Percentiles rank a stretch among this genome's conserved stretches.
Conservation (phyloP, 2,113 vertebrate genomes). For the Ptilorrhoa leucosticta region DNA sequence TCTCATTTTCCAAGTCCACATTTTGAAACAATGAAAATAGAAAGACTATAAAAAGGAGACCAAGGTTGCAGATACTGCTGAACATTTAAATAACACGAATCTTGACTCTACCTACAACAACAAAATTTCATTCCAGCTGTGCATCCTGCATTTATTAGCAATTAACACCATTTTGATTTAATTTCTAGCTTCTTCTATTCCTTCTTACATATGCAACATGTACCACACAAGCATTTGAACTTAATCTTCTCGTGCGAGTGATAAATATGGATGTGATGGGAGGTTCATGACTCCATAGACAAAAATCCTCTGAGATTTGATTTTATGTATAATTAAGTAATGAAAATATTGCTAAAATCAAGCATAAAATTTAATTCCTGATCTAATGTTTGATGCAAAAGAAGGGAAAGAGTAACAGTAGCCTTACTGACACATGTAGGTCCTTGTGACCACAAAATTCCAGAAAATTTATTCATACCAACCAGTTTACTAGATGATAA, state of each 20-base stretch:
- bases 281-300: background rate
- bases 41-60: background rate
- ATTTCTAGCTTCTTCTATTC: slow-evolving; percentile 22
- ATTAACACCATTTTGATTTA: slow-evolving; percentile 51
- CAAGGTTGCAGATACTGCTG: background rate
- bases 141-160: slow-evolving; percentile 59
- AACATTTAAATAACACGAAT: background rate
- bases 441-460: background rate
- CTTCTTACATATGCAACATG: slow-evolving; percentile 36
- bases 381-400: background rate
- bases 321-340: slow-evolving; percentile 21
- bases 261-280: slow-evolving; percentile 58
- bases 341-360: slow-evolving; percentile 4
- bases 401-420: background rate
- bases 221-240: background rate
- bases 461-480: background rate
- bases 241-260: background rate
- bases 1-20: background rate
- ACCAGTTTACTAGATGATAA: background rate
- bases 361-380: background rate
- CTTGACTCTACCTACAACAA: background rate
- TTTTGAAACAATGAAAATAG: background rate
- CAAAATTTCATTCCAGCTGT: slow-evolving; percentile 8
- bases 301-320: slow-evolving; percentile 10
- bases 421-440: background rate